phyloP scores from a whole-genome alignment of 2,888 invertebrate species.

The Microctonus aethiopoides region DNA sequence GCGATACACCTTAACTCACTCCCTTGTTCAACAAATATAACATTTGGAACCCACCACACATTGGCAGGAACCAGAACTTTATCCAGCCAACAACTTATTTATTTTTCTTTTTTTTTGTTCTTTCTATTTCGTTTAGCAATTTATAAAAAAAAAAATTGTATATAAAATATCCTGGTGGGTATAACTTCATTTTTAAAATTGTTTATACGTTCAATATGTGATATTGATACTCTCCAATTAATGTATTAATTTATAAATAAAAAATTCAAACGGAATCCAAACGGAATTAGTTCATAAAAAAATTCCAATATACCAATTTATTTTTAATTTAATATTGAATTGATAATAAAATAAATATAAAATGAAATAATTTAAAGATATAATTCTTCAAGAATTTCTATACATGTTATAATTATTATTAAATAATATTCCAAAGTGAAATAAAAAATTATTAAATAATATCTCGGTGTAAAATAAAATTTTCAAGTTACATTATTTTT shows the following conservation, averaged over 20 bases:
- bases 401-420: background rate
- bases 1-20: slow-evolving; percentile 6
- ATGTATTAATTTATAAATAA: no score
- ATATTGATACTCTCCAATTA: no score
- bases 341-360: no score
- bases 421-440: background rate
- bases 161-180: background rate
- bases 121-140: slow-evolving; percentile 2
- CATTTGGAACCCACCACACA: background rate
- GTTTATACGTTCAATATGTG: background rate
- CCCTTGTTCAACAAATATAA: background rate
- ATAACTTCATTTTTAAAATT: background rate
- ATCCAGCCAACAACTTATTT: slow-evolving; percentile 21
- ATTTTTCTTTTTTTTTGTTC: slow-evolving; percentile 4
- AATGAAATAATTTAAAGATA: no score
- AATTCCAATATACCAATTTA: no score
- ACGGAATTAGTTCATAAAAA: no score
- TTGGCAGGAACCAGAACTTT: background rate
- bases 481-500: background rate
- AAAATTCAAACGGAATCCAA: no score
- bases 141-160: background rate
- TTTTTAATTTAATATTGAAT: no score
- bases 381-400: no score
- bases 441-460: no score
- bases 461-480: background rate